These are phyloP conservation scores for Miniopterus natalensis DNA, from an alignment of 2,113 vertebrate genomes.

Conservation along the genomic window DNA sequence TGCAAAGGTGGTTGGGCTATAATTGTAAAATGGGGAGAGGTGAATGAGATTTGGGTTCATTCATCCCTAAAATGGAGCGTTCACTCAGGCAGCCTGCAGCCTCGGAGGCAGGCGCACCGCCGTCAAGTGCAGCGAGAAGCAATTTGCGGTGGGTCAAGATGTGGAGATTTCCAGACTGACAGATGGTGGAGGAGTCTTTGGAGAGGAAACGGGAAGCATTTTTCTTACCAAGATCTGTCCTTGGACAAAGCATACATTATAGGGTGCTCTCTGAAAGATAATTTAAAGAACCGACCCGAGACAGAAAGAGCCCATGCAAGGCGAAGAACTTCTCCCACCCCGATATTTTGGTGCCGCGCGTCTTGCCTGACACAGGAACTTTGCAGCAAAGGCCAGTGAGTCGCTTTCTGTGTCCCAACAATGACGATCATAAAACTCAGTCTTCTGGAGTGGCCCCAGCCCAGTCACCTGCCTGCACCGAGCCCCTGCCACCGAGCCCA, in stretches of 20 bases:
- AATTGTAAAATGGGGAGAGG: not conserved
- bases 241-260: constrained; percentile 47
- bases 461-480: not conserved
- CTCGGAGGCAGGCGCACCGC: fast-evolving
- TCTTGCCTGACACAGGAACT: not conserved
- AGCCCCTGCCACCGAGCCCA: not conserved
- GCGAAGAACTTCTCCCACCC: constrained; percentile 37
- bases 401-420: not conserved
- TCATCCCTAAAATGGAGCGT: not conserved
- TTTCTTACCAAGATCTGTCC: constrained; percentile 68
- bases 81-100: not conserved
- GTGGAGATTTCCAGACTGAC: constrained; percentile 65
- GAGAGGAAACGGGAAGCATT: not conserved
- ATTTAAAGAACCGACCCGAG: constrained; percentile 45
- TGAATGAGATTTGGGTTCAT: not conserved
- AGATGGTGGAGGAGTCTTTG: not conserved
- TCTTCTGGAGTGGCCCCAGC: not conserved
- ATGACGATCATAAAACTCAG: fast-evolving
- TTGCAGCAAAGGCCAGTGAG: not conserved
- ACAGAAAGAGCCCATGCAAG: not conserved
- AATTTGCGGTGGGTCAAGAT: constrained; percentile 70
- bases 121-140: not conserved
- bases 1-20: fast-evolving
- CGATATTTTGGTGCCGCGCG: not conserved
- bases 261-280: constrained; percentile 47